Base-by-base conservation (phyloP, 1,140 invertebrate species). In the Drosophila parvula region DNA sequence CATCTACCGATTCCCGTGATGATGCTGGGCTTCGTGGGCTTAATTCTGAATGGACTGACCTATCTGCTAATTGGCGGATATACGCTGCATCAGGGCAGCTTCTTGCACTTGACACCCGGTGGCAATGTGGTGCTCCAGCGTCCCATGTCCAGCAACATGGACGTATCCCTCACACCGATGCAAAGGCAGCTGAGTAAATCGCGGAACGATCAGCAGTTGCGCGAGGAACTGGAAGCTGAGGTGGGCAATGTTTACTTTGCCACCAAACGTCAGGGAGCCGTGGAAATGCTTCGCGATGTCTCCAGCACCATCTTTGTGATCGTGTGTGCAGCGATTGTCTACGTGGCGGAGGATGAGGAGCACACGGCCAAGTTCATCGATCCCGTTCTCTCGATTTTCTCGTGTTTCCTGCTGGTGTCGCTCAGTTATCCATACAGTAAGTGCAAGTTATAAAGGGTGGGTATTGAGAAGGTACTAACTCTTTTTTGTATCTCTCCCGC, bases 61-160 rank as follows among this genome's bases (percentile, higher is more conserved):
- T 96, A 96, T 90, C 86, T 96, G 27, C 80, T 96, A 2, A 96
- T 97, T 59, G 96, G 96, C 41, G 96, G 96, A 92, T 97, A 96
- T 76, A 96, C 96, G 0, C 95, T 95, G 81, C 96, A 96, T 83
- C 96, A 96, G 86, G 95, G 95, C 0, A 94, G 95, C 41, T 85
- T 96, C 94, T 79, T 96, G 3, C 94, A 95, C 63, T 93, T 96
- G 28, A 95, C 94, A 0, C 93, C 94, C 38, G 94, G 92, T 30
- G 95, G 95, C 2, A 94, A 95, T 62, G 94, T 96, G 8, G 93
- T 95, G 30, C 88, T 96, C 11, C 93, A 94, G 58, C 93, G 92
- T 53, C 93, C 93, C 18, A 92, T 94, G 27, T 93, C 92, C 10
- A 85, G 92, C 18, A 93, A 94, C 58, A 92, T 93, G 38, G 89